A percentile compares a stretch with the other conserved stretches of the same genome.
These are phyloP conservation scores for Lampropteryx suffumata DNA, from an alignment of 2,888 invertebrate species.

Conservation along the genomic window DNA sequence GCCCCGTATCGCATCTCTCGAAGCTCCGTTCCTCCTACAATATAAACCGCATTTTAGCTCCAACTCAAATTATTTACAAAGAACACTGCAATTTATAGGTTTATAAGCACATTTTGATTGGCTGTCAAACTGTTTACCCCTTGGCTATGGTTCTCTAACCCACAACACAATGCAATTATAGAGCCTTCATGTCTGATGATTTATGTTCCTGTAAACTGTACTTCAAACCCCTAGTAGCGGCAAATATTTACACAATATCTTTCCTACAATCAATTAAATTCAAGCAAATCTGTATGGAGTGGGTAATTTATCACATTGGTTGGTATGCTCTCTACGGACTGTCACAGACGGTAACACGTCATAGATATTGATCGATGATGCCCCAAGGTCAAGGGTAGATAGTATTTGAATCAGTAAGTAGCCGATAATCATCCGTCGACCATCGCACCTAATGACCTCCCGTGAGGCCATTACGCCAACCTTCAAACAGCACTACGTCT, in stretches of 20 bases:
- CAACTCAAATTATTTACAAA: slow-evolving; percentile 5
- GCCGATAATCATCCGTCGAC: slow-evolving; percentile 43
- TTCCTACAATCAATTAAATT: slow-evolving; percentile 38
- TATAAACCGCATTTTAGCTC: slow-evolving; percentile 31
- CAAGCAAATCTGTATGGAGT: slow-evolving; percentile 43
- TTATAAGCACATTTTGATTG: slow-evolving; percentile 5
- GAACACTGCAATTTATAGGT: slow-evolving; percentile 7
- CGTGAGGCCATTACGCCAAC: slow-evolving; percentile 19
- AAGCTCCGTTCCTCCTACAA: slow-evolving; percentile 88
- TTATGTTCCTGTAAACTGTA: slow-evolving; percentile 15
- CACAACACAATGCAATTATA: slow-evolving; percentile 17
- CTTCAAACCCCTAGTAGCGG: slow-evolving; percentile 8
- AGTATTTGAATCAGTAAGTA: slow-evolving; percentile 47
- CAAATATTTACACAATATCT: slow-evolving; percentile 21
- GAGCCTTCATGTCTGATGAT: slow-evolving; percentile 13
- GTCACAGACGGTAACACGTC: slow-evolving; percentile 44
- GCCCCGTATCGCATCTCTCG: slow-evolving; percentile 83
- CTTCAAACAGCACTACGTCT: slow-evolving; percentile 25
- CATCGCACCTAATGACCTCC: slow-evolving; percentile 46
- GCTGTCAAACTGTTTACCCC: slow-evolving; percentile 11
- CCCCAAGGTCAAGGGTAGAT: slow-evolving; percentile 67
- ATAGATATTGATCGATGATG: slow-evolving; percentile 66
- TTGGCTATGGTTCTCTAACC: slow-evolving; percentile 10
- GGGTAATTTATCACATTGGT: slow-evolving; percentile 52
- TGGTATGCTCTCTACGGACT: slow-evolving; percentile 34